Evolutionary conservation across 53 echinoderm and acorn worm species (phyloP), one percentile per base, ranked within the genome.

Genomic region (Henricia sp.): DNA sequence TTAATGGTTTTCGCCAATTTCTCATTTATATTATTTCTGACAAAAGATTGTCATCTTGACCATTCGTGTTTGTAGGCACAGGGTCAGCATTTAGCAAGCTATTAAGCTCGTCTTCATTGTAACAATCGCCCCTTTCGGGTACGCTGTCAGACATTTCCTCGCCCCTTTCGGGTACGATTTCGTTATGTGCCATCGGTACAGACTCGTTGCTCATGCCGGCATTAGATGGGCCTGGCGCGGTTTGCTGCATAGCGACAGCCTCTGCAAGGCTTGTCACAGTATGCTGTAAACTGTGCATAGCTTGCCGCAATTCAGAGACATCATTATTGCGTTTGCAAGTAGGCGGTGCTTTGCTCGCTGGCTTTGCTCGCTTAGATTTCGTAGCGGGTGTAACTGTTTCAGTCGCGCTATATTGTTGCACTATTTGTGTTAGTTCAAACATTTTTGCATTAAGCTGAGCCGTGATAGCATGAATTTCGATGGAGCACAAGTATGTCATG

Each of bases 81-180:
- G 55, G 21, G 4, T 55, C 19, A 20, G 6, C 4, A 19, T 21
- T 55, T 10, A 55, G 19, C 21, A 55, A 21, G 19, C 20, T 55
- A 55, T 10, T 55, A 11, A 55, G 17, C 55, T 55, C 8, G 20
- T 55, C 55, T 55, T 55, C 55, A 20, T 16, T 19, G 20, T 55
- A 55, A 17, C 11, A 55, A 21, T 55, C 55, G 55, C 19, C 55
- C 55, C 6, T 55, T 55, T 55, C 55, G 55, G 55, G 55, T 55
- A 55, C 55, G 55, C 11, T 4, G 19, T 16, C 16, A 44, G 44
- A 13, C 6, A 44, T 44, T 55, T 55, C 17, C 19, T 55, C 55
- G 55, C 19, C 55, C 55, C 21, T 55, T 55, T 55, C 55, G 21
- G 55, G 55, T 55, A 21, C 55, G 55, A 20, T 16, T 20, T 11